Evolutionary conservation across 2,888 invertebrate species (phyloP).

Genomic region (Geotrupes spiniger): DNA sequence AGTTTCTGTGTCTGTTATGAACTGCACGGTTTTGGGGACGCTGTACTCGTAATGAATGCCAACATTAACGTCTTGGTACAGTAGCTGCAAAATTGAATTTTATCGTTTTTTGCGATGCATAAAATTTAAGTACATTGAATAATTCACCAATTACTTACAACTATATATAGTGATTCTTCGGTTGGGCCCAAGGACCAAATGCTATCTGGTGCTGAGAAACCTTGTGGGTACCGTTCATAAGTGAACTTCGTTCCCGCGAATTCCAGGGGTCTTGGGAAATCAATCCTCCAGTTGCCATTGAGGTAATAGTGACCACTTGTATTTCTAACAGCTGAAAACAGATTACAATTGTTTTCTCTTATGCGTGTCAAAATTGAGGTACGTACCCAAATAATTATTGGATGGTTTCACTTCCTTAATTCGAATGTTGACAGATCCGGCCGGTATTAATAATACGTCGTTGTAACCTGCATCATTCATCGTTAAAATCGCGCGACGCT

Average conservation of each 20-base stretch:
- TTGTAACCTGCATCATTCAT: constrained; percentile 74
- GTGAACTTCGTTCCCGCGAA: constrained; percentile 85
- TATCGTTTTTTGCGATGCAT: too few relatives aligned
- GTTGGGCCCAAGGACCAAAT: constrained; percentile 83
- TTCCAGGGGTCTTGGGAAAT: constrained; percentile 75
- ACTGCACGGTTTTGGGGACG: constrained; percentile 69
- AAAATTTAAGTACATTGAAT: background rate
- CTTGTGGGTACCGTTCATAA: constrained; percentile 80
- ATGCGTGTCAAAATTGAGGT: background rate
- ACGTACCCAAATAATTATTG: constrained; percentile 84
- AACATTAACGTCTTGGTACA: constrained; percentile 79
- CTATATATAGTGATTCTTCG: constrained; percentile 83
- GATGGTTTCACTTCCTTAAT: constrained; percentile 78
- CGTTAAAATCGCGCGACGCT: constrained; percentile 10
- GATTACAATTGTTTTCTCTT: constrained; percentile 1
- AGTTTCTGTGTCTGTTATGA: constrained; percentile 64
- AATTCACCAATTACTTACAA: constrained; percentile 57
- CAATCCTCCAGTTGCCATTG: constrained; percentile 93
- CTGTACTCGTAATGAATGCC: constrained; percentile 90
- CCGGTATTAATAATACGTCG: constrained; percentile 85
- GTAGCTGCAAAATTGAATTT: constrained; percentile 55
- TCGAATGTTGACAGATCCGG: constrained; percentile 86
- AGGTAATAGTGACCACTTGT: constrained; percentile 80
- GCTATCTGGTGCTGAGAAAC: constrained; percentile 80
- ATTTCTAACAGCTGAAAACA: constrained; percentile 74